A percentile compares a stretch with the other conserved stretches of the same genome.
Conservation (phyloP, 1,140 invertebrate species). For the Drusus annulatus region DNA sequence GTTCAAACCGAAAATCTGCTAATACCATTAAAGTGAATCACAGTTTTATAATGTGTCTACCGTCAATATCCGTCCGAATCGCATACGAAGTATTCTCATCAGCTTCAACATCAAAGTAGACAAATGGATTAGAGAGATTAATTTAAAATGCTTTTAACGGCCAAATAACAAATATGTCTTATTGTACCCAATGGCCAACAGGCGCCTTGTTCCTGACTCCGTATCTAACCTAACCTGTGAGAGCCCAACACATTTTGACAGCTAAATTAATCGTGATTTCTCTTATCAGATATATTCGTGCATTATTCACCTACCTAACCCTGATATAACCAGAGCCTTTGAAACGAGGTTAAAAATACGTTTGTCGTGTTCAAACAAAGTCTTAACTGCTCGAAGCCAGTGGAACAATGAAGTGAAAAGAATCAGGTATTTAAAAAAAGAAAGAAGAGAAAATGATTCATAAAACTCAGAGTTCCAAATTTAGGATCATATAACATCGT, state of each 20-base stretch:
- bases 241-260: constrained; percentile 35
- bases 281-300: constrained; percentile 28
- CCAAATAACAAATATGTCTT: neutral
- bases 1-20: too few species aligned
- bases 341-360: neutral
- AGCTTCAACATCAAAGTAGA: neutral
- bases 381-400: too few species aligned
- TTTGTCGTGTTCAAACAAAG: too few species aligned
- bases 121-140: neutral
- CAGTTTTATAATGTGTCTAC: too few species aligned
- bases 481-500: too few species aligned
- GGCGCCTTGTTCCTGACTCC: neutral
- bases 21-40: too few species aligned
- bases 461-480: too few species aligned
- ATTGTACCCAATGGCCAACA: neutral
- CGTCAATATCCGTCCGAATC: too few species aligned
- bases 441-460: too few species aligned
- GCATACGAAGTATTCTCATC: too few species aligned
- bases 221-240: neutral
- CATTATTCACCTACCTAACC: constrained; percentile 20
- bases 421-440: too few species aligned
- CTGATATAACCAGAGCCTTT: neutral
- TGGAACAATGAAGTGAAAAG: too few species aligned
- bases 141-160: constrained; percentile 6
- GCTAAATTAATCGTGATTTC: constrained; percentile 34